Base-by-base conservation (phyloP, 2,888 invertebrate genomes). In the Entomobrya proxima region DNA sequence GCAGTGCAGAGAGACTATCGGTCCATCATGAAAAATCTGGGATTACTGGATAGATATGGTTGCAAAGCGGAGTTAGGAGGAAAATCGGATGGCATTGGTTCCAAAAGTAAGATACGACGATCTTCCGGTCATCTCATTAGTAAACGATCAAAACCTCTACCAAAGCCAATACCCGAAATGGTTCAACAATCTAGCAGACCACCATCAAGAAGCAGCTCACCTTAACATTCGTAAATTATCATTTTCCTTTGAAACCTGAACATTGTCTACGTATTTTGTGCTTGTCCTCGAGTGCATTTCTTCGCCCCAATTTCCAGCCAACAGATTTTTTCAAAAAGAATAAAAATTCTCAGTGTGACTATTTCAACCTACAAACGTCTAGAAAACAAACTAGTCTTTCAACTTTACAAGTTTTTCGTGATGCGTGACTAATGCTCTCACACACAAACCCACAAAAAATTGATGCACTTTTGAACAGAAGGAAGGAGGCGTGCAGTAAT, bases 1-100 rank as follows among this genome's bases (percentile, higher is more conserved):
- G 80, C 86, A 11, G 84, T 89, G 69, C 83, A 87, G 35, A 78
- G 87, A 24, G 89, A 89, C 61, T 89, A 83, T 64, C 85, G 86
- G 18, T 80, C 81, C 4, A 85, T 89, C 18, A 24, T 89, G n/a
- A 84, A 86, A 61, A 85, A 83, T 50, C 79, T 88, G 35, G 80
- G 74, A 7, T 35, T 88, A 7, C 44, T 83, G 69, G 89, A 89
- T 47, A 58, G 76, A 74, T 35, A 80, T 30, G 80, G 69, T 7
- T 55, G 80, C 80, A 69, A 80, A 30, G 40, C 80, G 1, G 55
- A 69, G 9, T 3, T 47, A 1, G 6, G 27, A 15, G n/a, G 7
- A 11, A 77, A 67, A 61, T 24, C 18, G 30, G 40, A 37, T 4
- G 40, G 40, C 1, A 1, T 21, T 67, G 1, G 61, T 35, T 6